These are phyloP conservation scores for Cassiopea xamachana DNA, from an alignment of 30 jellyfish, hydroid and myxozoan species.

Conservation along the genomic window DNA sequence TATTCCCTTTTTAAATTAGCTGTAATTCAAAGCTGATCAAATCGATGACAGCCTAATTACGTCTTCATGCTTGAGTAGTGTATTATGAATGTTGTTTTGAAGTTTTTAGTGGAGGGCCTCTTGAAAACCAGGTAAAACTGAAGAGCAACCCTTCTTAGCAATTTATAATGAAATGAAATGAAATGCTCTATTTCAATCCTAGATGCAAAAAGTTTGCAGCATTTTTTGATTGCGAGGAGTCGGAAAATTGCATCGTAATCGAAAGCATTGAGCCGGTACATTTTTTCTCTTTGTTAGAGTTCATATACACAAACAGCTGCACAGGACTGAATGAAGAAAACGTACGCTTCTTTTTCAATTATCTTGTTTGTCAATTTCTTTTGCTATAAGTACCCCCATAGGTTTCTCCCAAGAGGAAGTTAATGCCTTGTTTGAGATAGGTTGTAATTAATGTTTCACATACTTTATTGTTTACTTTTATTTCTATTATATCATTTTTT, in stretches of 20 bases:
- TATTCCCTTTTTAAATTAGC: too few relatives aligned
- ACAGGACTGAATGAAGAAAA: conserved; percentile 26
- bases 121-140: too few relatives aligned
- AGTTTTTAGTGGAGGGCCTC: too few relatives aligned
- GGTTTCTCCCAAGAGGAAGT: background rate
- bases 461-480: too few relatives aligned
- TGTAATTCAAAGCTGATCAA: too few relatives aligned
- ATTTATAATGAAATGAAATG: too few relatives aligned
- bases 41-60: too few relatives aligned
- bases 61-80: too few relatives aligned
- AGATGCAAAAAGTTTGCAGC: conserved; percentile 43
- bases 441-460: background rate
- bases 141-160: too few relatives aligned
- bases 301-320: conserved; percentile 69
- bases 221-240: conserved; percentile 22
- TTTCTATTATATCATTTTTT: too few relatives aligned
- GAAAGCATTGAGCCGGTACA: conserved; percentile 43
- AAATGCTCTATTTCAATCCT: background rate
- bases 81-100: too few relatives aligned
- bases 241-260: conserved; percentile 7
- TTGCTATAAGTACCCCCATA: background rate
- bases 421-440: background rate
- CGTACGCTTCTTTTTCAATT: conserved; percentile 16
- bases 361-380: background rate
- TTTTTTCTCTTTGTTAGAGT: conserved; percentile 51